Evolutionary conservation across 2,797 vertebrate species (phyloP).

Genomic region (Ispidina lecontei): DNA sequence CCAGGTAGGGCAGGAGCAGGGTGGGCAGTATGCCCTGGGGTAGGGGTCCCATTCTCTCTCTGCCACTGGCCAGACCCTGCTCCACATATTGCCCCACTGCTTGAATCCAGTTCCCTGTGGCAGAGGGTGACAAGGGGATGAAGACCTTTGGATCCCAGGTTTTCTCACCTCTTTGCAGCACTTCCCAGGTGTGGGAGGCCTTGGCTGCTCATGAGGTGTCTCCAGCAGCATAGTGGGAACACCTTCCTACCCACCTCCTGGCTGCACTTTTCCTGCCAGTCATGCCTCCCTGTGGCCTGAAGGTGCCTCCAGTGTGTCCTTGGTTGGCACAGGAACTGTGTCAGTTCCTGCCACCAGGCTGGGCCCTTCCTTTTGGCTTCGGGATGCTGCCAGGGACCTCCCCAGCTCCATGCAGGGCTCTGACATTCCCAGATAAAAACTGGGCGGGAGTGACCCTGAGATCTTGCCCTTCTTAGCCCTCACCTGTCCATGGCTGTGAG

Average conservation of each 20-base stretch:
- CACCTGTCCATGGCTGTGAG: background rate
- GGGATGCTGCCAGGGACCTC: background rate
- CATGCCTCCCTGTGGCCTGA: background rate
- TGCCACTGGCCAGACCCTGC: background rate
- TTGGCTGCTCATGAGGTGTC: accelerated
- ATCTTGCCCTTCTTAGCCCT: background rate
- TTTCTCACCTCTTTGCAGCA: background rate
- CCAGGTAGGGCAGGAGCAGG: slow-evolving; percentile 77
- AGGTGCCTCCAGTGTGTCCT: background rate
- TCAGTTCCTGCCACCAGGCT: background rate
- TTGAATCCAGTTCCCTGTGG: background rate
- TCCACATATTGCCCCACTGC: background rate
- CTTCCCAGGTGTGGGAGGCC: background rate
- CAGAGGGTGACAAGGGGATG: background rate
- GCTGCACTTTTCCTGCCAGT: background rate
- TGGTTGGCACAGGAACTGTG: background rate
- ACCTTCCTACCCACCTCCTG: background rate
- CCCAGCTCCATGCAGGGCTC: background rate
- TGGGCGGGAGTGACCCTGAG: background rate
- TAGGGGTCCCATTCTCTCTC: background rate
- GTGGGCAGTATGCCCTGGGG: background rate
- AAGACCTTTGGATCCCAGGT: background rate
- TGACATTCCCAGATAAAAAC: accelerated
- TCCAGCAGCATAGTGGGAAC: background rate
- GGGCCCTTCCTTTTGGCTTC: background rate